A percentile compares a stretch with the other conserved stretches of the same genome.
phyloP scores from a whole-genome alignment of 2,113 vertebrate genomes.

The Hemicordylus capensis region DNA sequence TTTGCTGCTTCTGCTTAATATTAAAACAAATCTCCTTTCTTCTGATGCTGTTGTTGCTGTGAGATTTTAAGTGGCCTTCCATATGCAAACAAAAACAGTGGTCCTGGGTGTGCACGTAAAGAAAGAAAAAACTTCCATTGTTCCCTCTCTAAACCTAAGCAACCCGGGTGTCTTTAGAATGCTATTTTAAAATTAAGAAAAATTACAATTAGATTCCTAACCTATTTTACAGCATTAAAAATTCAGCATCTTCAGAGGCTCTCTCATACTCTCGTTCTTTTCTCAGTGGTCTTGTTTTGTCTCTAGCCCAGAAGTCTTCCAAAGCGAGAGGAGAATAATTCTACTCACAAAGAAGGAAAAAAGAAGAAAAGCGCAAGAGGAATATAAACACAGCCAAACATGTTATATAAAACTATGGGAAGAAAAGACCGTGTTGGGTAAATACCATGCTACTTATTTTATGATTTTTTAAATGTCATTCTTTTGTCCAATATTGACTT shows the following conservation, averaged over 20 bases:
- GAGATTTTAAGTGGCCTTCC: constrained; percentile 12
- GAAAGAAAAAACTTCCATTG: neutral
- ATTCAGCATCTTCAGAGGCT: neutral
- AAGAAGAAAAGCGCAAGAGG: constrained; percentile 34
- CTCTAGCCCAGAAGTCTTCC: constrained; percentile 6
- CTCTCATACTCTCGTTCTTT: neutral
- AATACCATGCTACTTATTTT: constrained; percentile 82
- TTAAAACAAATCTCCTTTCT: neutral
- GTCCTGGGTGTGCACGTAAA: neutral
- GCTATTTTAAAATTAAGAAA: constrained; percentile 43
- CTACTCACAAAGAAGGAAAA: constrained; percentile 11
- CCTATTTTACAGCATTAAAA: constrained; percentile 41
- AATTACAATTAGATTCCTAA: constrained; percentile 20
- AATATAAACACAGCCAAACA: constrained; percentile 62
- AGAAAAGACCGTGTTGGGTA: constrained; percentile 72
- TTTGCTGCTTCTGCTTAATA: neutral
- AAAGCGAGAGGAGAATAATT: constrained; percentile 43
- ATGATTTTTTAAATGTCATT: constrained; percentile 84
- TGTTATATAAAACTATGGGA: constrained; percentile 63
- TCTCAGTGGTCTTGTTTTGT: constrained; percentile 28
- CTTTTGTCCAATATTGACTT: constrained; percentile 83
- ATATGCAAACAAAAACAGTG: neutral
- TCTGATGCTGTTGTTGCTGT: neutral
- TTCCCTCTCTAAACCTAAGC: neutral
- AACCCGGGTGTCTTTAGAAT: neutral